phyloP scores from a whole-genome alignment of 2,113 vertebrate genomes.

The Cryptomyrus ogoouensis region DNA sequence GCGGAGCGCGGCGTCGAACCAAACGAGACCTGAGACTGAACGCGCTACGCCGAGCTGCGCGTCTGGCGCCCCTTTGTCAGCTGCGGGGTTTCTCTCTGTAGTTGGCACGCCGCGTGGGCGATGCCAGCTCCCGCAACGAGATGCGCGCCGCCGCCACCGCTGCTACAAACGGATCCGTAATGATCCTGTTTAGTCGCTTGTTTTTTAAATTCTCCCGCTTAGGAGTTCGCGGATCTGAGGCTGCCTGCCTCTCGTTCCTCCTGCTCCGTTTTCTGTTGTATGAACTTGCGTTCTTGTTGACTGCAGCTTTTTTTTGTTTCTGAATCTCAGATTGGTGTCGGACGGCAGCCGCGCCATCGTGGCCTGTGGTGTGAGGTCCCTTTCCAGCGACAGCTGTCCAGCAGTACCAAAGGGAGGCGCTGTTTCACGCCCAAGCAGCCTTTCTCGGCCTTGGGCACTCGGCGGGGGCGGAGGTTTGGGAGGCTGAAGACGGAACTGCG shows the following conservation, averaged over 20 bases:
- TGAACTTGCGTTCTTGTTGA: constrained; percentile 43
- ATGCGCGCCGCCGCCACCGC: constrained; percentile 62
- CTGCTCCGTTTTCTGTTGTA: constrained; percentile 42
- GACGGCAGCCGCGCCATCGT: neutral
- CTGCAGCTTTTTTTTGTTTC: constrained; percentile 7
- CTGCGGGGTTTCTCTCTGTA: constrained; percentile 66
- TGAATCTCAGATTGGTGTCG: neutral
- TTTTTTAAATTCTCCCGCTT: constrained; percentile 36
- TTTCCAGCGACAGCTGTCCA: neutral
- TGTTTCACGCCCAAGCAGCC: neutral
- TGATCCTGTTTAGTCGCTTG: constrained; percentile 66
- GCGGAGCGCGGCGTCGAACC: constrained; percentile 58
- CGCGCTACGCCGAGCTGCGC: constrained; percentile 51
- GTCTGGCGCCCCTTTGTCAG: constrained; percentile 61
- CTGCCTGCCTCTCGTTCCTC: constrained; percentile 49
- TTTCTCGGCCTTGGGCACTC: neutral
- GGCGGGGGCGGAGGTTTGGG: neutral
- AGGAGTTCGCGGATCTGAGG: constrained; percentile 44
- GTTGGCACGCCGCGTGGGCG: constrained; percentile 61
- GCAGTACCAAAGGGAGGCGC: neutral
- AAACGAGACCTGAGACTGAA: constrained; percentile 52
- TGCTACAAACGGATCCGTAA: constrained; percentile 69
- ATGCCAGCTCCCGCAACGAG: constrained; percentile 57
- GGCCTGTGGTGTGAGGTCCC: neutral
- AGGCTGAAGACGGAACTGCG: neutral